These are phyloP conservation scores for Arrhopalites spinosus DNA, from an alignment of 2,888 invertebrate genomes.

Conservation along the genomic window DNA sequence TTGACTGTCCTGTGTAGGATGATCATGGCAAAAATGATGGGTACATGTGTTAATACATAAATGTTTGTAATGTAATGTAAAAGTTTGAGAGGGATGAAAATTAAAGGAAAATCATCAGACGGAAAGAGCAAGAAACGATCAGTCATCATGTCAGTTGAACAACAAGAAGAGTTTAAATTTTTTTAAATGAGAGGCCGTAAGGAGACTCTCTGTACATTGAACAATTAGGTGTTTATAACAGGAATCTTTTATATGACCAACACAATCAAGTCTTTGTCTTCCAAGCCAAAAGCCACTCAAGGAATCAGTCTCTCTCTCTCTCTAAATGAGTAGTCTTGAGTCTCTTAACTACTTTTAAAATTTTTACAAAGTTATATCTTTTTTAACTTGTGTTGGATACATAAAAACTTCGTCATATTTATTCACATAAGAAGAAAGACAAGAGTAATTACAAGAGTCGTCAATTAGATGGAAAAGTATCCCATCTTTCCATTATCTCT, in stretches of 20 bases:
- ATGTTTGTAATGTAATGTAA: too few relatives aligned
- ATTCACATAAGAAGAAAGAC: background rate
- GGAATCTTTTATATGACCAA: background rate
- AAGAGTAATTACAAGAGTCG: slow-evolving; percentile 19
- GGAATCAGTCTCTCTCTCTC: background rate
- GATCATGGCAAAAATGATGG: too few relatives aligned
- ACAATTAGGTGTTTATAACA: slow-evolving; percentile 28
- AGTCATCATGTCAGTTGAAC: slow-evolving; percentile 26
- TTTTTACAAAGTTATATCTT: too few relatives aligned
- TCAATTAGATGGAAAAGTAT: slow-evolving; percentile 26
- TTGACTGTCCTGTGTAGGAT: too few relatives aligned
- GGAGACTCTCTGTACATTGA: background rate
- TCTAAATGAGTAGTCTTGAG: background rate
- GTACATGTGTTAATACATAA: too few relatives aligned
- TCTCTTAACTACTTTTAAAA: background rate
- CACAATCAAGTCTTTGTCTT: slow-evolving; percentile 23
- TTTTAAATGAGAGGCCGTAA: background rate
- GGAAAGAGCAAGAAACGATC: slow-evolving; percentile 23
- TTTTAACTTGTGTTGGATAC: too few relatives aligned
- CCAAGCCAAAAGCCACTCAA: slow-evolving; percentile 9
- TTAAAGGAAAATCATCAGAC: slow-evolving; percentile 20
- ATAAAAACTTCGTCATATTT: too few relatives aligned
- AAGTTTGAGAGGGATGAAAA: background rate
- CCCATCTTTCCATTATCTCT: background rate
- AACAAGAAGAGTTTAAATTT: background rate